Percentiles rank a stretch among this genome's conserved stretches.
phyloP scores from a whole-genome alignment of 2,797 vertebrate species.

The Pantherophis alleghaniensis region DNA sequence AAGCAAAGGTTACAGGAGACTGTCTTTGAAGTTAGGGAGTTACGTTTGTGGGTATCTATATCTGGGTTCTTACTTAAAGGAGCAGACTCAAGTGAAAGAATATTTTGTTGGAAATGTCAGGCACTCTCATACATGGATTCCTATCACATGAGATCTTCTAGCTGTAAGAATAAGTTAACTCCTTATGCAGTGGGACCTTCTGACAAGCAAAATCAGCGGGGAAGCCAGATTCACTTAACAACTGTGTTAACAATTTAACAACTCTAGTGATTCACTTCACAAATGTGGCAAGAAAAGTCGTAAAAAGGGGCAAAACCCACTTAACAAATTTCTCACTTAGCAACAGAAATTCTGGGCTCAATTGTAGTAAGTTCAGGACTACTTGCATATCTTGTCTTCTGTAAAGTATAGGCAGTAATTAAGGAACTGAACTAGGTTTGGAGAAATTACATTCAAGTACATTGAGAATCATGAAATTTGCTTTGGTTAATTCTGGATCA shows the following conservation, averaged over 20 bases:
- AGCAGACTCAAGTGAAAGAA: not conserved
- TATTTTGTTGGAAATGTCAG: not conserved
- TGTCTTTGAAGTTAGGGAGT: slow-evolving; percentile 21
- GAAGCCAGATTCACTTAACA: too few relatives aligned
- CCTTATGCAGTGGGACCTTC: not conserved
- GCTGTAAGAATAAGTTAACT: not conserved
- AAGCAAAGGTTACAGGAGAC: slow-evolving; percentile 28
- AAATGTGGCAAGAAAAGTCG: too few relatives aligned
- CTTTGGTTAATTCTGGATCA: not conserved
- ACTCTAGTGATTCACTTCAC: too few relatives aligned
- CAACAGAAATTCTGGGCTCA: too few relatives aligned
- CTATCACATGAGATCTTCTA: not conserved
- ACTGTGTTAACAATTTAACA: too few relatives aligned
- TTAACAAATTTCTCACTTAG: too few relatives aligned
- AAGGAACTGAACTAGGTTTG: not conserved
- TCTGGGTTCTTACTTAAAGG: not conserved
- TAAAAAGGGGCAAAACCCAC: too few relatives aligned
- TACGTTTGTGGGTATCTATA: not conserved
- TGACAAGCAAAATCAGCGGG: too few relatives aligned
- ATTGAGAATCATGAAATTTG: not conserved
- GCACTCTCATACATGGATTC: not conserved
- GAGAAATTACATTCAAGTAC: not conserved
- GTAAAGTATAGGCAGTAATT: not conserved
- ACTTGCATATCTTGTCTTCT: not conserved
- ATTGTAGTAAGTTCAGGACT: too few relatives aligned